These are phyloP conservation scores for Panthera tigris DNA, from an alignment of 2,113 vertebrate genomes.

Conservation along the genomic window DNA sequence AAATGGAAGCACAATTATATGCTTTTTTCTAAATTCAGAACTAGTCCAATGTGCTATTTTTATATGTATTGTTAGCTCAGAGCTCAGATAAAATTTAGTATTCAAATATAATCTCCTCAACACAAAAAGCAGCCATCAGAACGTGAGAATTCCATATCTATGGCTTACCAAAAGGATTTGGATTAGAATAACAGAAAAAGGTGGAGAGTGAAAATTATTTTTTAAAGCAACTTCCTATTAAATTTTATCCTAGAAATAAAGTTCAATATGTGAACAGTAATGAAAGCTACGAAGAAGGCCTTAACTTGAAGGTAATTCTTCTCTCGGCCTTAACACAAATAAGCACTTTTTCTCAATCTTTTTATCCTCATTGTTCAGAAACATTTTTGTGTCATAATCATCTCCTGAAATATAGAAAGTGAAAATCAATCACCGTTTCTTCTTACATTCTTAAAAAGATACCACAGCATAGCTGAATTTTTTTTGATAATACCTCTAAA, in stretches of 20 bases:
- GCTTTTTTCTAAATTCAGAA: conserved; percentile 58
- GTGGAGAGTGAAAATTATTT: conserved; percentile 40
- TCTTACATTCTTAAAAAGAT: background rate
- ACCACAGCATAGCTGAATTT: background rate
- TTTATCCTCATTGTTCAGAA: conserved; percentile 34
- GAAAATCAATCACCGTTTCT: conserved; percentile 11
- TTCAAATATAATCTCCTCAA: conserved; percentile 59
- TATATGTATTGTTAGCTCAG: conserved; percentile 58
- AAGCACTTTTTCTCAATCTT: conserved; percentile 36
- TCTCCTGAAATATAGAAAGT: conserved; percentile 22
- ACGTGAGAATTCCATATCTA: background rate
- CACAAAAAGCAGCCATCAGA: conserved; percentile 51
- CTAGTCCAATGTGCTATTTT: conserved; percentile 50
- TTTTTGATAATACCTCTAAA: background rate
- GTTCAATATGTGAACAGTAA: conserved; percentile 19
- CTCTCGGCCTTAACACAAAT: conserved; percentile 49
- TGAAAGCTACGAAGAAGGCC: conserved; percentile 47
- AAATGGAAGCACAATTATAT: conserved; percentile 62
- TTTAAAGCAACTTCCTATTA: conserved; percentile 52
- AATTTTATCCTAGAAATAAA: conserved; percentile 49
- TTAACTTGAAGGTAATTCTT: conserved; percentile 47
- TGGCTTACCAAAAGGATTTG: conserved; percentile 4
- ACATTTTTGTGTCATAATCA: conserved; percentile 50
- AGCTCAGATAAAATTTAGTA: conserved; percentile 59
- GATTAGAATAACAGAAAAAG: conserved; percentile 36